These are phyloP conservation scores for Nanger granti DNA, from an alignment of 2,113 vertebrate genomes.

Conservation along the genomic window DNA sequence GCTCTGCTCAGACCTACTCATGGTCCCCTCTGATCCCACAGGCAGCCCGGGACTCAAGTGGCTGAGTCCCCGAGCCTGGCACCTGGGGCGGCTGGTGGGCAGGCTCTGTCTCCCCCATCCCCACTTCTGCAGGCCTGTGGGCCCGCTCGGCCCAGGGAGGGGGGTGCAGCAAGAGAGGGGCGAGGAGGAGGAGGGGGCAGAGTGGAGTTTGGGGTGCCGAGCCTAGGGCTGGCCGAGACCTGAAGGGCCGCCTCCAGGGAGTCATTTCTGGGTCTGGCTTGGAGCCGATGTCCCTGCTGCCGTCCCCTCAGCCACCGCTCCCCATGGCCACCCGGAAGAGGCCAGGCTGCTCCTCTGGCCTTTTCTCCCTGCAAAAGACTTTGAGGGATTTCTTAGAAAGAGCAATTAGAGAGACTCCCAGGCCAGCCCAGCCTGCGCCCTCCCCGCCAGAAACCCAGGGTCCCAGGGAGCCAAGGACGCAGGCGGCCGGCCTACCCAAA, in stretches of 20 bases:
- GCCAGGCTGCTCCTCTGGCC: background rate
- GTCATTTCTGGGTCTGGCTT: background rate
- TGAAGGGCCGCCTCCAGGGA: background rate
- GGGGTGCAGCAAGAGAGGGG: background rate
- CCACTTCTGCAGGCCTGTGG: background rate
- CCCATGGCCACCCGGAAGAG: background rate
- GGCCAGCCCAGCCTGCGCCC: background rate
- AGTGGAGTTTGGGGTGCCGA: background rate
- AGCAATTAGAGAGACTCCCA: background rate
- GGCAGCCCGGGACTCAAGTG: background rate
- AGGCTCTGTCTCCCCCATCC: background rate
- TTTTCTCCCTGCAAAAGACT: background rate
- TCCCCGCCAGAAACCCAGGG: background rate
- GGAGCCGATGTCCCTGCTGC: background rate
- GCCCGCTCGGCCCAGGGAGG: background rate
- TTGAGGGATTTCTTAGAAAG: conserved; percentile 55
- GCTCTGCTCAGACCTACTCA: background rate
- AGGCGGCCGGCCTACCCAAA: background rate
- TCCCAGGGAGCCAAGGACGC: background rate
- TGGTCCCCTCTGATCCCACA: background rate
- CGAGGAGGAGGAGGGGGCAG: no score
- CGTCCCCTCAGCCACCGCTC: background rate
- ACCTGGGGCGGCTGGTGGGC: background rate
- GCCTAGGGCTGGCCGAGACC: background rate
- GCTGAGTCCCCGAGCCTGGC: background rate